Evolutionary conservation across 1,140 invertebrate genomes (phyloP).

Genomic region (Magallana ariakensis): DNA sequence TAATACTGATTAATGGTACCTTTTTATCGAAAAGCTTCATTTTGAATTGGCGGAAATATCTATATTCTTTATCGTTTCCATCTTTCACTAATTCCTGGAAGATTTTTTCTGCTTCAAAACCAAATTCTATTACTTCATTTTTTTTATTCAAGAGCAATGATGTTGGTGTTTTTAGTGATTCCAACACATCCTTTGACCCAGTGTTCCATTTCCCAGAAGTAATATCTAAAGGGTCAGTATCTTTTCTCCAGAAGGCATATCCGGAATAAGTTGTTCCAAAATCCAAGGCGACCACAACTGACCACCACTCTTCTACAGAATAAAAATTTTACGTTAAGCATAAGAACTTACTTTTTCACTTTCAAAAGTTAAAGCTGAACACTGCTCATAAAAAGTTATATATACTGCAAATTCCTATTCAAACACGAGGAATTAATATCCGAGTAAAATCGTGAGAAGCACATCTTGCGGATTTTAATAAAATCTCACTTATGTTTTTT

Average conservation of each 20-base stretch:
- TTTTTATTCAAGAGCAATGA: conserved; percentile 81
- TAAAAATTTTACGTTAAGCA: too few species aligned
- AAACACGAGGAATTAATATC: too few species aligned
- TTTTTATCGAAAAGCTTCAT: conserved; percentile 83
- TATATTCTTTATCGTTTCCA: conserved; percentile 79
- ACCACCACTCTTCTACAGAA: background rate
- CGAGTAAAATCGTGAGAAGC: too few species aligned
- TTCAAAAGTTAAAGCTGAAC: too few species aligned
- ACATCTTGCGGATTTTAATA: too few species aligned
- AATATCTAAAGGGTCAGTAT: background rate
- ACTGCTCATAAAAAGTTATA: too few species aligned
- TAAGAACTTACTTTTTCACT: too few species aligned
- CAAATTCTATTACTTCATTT: conserved; percentile 82
- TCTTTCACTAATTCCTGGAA: conserved; percentile 82
- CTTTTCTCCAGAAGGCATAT: conserved; percentile 77
- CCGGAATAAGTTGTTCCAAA: conserved; percentile 84
- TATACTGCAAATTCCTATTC: too few species aligned
- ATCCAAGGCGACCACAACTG: conserved; percentile 81
- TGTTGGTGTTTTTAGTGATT: conserved; percentile 83
- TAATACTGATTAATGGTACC: conserved; percentile 81
- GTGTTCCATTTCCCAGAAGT: background rate
- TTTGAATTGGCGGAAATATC: conserved; percentile 84
- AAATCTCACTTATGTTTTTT: too few species aligned
- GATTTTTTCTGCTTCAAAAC: conserved; percentile 81
- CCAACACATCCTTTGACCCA: background rate